Percentiles rank a stretch among this genome's conserved stretches.
phyloP scores from a whole-genome alignment of 2,113 vertebrate genomes.

The Promerops cafer region DNA sequence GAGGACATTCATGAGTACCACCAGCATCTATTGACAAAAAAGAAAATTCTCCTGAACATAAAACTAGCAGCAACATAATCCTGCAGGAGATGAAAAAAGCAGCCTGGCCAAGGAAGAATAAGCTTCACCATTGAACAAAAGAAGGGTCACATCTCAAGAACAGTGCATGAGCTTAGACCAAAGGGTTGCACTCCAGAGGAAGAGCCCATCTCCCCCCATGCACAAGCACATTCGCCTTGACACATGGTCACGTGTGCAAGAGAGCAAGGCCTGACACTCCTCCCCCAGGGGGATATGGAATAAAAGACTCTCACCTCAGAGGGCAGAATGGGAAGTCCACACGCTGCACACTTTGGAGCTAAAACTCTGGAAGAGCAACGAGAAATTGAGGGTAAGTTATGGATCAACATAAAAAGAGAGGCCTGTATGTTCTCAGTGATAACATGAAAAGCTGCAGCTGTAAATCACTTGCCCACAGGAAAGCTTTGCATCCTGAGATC shows the following conservation, averaged over 20 bases:
- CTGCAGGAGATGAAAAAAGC: not conserved
- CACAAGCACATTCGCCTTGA: rapidly evolving
- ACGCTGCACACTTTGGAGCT: conserved; percentile 93
- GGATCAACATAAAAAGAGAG: not conserved
- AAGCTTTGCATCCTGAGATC: not conserved
- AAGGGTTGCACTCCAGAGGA: not conserved
- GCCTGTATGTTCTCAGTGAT: not conserved
- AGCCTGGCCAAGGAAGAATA: not conserved
- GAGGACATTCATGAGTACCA: not conserved
- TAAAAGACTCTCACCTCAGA: conserved; percentile 80
- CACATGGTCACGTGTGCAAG: not conserved
- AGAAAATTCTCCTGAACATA: not conserved
- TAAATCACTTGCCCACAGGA: not conserved
- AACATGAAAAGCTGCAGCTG: not conserved
- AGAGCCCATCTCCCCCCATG: not conserved
- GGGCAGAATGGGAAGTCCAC: conserved; percentile 90
- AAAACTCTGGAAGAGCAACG: conserved; percentile 76
- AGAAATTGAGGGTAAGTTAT: not conserved
- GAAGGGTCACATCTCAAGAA: not conserved
- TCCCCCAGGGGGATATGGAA: rapidly evolving
- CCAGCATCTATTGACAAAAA: not conserved
- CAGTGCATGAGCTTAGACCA: not conserved
- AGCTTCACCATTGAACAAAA: not conserved
- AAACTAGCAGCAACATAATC: not conserved
- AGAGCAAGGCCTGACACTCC: not conserved